Base-by-base conservation (phyloP, 2,113 vertebrate genomes). In the Coracopsis vasa region DNA sequence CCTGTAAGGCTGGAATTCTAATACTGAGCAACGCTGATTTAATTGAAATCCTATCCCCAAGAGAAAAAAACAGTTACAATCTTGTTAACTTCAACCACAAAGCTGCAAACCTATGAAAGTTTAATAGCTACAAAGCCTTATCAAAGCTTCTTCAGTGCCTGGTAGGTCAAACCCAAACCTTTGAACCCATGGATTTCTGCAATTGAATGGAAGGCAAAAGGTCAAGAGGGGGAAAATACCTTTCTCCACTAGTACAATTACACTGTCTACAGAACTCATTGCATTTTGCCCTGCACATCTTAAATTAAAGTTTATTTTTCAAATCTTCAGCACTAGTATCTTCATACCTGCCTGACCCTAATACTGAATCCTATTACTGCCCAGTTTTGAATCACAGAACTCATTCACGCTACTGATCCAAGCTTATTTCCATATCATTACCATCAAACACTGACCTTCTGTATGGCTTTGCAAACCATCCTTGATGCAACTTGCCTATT, bases 101-200 rank as follows among this genome's bases (percentile, higher is more conserved):
- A 71, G 45, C 88, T 92, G 54, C 45, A 88, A 92, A 86, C 39
- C 65, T 90, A 84, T 94, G 33, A 88, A 95, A 78, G 54, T 93
- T 94, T 90, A 96, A 95, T 93, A 92, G 72, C 86, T 80, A 54
- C 86, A 90, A 84, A 93, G 61, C 50, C 75, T 92, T 71, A 94
- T 83, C 86, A 90, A 82, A 86, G 85, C 90, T 92, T 86, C 93
- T 85, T 77, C 78, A 33, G 66, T 66, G 79, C 42, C 50, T 78
- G 75, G 29, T 48, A 90, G 92, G 71, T 56, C 82, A 89, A 95
- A 92, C 41, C 16, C 58, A 92, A 94, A 94, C 74, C 86, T 91
- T 61, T 90, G 89, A 95, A 90, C 84, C 35, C 24, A 48, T 13
- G 61, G 82, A 86, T 93, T 96, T 92, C 78, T 67, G 65, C 77